Conservation (phyloP, 1,140 invertebrate species). For the Phocides pigmalion region DNA sequence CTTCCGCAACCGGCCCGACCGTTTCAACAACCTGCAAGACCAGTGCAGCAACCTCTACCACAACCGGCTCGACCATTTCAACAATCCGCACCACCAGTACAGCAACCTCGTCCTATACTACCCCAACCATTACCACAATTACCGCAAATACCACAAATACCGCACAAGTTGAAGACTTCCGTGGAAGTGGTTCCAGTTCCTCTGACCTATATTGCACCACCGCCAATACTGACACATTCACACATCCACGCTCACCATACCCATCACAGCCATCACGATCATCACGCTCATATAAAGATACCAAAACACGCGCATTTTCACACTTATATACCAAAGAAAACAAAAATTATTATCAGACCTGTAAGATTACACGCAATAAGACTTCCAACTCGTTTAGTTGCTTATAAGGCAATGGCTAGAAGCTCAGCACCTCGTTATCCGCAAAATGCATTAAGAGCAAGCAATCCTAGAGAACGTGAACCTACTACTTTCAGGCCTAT, state of each 20-base stretch:
- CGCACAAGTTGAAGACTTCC: conserved; percentile 69
- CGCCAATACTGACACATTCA: conserved; percentile 51
- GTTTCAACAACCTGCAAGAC: conserved; percentile 36
- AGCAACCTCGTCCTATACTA: neutral
- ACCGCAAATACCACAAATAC: conserved; percentile 43
- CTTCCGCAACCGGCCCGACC: conserved; percentile 40
- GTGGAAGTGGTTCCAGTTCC: conserved; percentile 73
- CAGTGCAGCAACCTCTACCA: conserved; percentile 23
- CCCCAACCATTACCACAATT: conserved; percentile 22
- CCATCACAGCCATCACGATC: conserved; percentile 36
- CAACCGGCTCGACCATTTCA: conserved; percentile 42
- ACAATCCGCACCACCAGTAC: conserved; percentile 32
- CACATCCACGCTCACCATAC: conserved; percentile 41
- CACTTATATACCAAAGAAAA: conserved; percentile 59
- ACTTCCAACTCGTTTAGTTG: conserved; percentile 42
- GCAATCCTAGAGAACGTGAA: conserved; percentile 55
- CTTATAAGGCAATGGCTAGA: conserved; percentile 44
- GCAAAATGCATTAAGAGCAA: conserved; percentile 46
- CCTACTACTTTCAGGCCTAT: conserved; percentile 63
- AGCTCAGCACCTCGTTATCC: conserved; percentile 36
- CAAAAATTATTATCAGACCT: conserved; percentile 66
- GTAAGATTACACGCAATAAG: conserved; percentile 45
- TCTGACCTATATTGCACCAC: conserved; percentile 70
- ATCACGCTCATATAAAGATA: conserved; percentile 46
- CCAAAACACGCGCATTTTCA: conserved; percentile 57